Percentiles rank a stretch among this genome's conserved stretches.
Conservation (phyloP, 2,797 vertebrate species). For the Chiloscyllium punctatum region DNA sequence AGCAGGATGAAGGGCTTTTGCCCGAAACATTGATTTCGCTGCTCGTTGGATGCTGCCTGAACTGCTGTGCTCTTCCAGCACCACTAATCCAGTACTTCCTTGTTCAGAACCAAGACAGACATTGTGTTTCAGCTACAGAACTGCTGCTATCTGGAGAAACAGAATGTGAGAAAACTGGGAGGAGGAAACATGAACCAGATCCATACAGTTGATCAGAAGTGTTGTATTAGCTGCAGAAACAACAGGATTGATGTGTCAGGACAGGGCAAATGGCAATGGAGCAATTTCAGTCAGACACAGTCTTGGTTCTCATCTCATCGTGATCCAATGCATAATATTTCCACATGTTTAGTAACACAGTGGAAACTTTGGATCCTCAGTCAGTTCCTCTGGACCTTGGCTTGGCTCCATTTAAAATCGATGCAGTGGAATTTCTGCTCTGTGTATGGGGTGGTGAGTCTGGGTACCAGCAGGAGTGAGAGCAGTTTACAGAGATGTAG, state of each 20-base stretch:
- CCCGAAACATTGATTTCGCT: no score
- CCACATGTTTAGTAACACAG: neutral
- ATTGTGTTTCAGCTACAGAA: no score
- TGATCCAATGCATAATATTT: neutral
- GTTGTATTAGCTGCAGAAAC: neutral
- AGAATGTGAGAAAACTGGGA: neutral
- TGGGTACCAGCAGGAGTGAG: neutral
- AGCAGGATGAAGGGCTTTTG: no score
- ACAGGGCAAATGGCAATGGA: neutral
- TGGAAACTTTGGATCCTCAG: neutral
- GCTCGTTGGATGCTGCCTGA: no score
- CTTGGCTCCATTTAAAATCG: neutral
- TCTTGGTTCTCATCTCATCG: neutral
- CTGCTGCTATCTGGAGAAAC: neutral
- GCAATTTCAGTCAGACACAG: neutral
- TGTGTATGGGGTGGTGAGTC: neutral
- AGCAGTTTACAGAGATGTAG: neutral
- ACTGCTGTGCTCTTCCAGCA: no score
- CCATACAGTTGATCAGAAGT: neutral
- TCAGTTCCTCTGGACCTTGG: neutral
- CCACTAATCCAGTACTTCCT: no score
- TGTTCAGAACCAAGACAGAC: no score
- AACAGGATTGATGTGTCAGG: neutral
- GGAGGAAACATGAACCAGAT: neutral
- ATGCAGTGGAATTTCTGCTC: neutral